Base-by-base conservation (phyloP, 1,140 invertebrate species). In the Ostrea edulis region DNA sequence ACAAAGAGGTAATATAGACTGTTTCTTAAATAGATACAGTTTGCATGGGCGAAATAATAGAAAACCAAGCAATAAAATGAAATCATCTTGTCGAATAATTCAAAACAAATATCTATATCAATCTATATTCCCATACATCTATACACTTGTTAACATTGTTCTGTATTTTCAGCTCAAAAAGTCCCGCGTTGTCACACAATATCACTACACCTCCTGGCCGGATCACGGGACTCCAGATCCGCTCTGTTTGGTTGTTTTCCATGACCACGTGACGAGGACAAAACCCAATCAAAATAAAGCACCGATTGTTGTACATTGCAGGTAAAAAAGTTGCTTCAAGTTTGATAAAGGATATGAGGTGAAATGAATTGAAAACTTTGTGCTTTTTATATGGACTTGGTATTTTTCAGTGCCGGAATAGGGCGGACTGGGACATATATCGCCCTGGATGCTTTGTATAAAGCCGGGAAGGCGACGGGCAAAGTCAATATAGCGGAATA, bases 191-290 rank as follows among this genome's bases (percentile, higher is more conserved):
- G 29, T 83, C 11, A 53, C 51, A 0, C 85, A 86, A 20, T 82
- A 77, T 12, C 85, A 86, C 68, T 86, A 86, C 52, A 86, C 85
- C n/a, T 81, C 85, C 4, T 86, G 85, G 85, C 85, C 85, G 12
- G 85, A 86, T 29, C 85, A 86, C 17, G 85, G 85, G 2, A 81
- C 71, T 8, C 85, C 85, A n/a, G 62, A 86, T 22, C 71, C 85
- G 0, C 29, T 77, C 17, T 44, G 53, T 14, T 53, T 86, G 17
- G 71, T 86, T n/a, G 53, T 86, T 9, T 86, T 86, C 53, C 52
- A 86, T 29, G 8, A 52, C n/a, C 44, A 83, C 44, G 51, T 83
- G 53, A 52, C n/a, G n/a, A 83, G 82, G 7, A 52, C 44, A 83
- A 22, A 14, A 11, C 0, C 68, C 68, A 83, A 25, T 25, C 22